A percentile compares a stretch with the other conserved stretches of the same genome.
Evolutionary conservation across 2,888 invertebrate species (phyloP).

Genomic region (Leucophenga maculata): DNA sequence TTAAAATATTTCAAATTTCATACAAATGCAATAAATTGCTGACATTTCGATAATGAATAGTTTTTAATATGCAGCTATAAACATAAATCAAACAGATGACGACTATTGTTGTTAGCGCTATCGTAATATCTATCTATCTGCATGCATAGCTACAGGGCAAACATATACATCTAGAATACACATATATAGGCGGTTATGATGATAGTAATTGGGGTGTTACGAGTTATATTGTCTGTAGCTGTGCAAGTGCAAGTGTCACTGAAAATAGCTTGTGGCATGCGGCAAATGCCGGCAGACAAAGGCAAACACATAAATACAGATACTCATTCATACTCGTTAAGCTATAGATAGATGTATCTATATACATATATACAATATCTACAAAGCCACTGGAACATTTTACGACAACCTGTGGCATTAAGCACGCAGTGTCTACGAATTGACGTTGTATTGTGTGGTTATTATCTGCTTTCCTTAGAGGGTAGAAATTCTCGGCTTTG

Average conservation of each 20-base stretch:
- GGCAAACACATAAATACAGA: slow-evolving; percentile 40
- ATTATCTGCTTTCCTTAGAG: no score
- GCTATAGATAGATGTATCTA: neutral
- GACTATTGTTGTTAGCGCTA: slow-evolving; percentile 34
- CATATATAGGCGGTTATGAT: neutral
- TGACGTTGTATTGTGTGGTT: no score
- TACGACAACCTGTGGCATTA: slow-evolving; percentile 60
- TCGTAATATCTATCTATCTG: neutral
- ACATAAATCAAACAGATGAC: slow-evolving; percentile 62
- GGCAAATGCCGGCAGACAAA: neutral
- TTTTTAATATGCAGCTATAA: slow-evolving; percentile 53
- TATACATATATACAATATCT: neutral
- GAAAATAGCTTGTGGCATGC: neutral
- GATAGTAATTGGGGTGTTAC: slow-evolving; percentile 8
- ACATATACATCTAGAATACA: neutral
- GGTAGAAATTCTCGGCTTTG: no score
- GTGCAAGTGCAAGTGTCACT: slow-evolving; percentile 19
- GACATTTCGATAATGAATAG: slow-evolving; percentile 59
- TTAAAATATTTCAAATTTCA: slow-evolving; percentile 49
- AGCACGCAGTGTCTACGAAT: neutral
- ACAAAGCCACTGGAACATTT: slow-evolving; percentile 31
- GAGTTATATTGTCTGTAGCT: neutral
- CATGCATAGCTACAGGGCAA: neutral
- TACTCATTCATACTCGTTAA: neutral
- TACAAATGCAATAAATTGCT: slow-evolving; percentile 51